Evolutionary conservation across 2,888 invertebrate genomes (phyloP), one percentile per base, ranked within the genome.

Genomic region (Volucella inflata): DNA sequence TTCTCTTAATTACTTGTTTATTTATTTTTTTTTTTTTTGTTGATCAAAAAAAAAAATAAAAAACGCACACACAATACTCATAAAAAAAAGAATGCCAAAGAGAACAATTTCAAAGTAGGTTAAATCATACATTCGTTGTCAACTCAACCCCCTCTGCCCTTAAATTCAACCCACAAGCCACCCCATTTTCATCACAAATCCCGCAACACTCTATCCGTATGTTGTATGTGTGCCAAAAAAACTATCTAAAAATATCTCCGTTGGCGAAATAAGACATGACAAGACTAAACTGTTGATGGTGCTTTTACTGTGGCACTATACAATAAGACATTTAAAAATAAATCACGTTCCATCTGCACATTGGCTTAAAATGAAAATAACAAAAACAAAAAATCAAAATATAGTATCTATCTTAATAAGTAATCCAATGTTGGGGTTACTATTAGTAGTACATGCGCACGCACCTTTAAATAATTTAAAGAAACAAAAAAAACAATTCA

Each of bases 381-480:
- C 4, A 30, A 30, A 6, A n/a, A n/a, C n/a, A n/a, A 30, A 30
- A 30, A 30, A 6, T 30, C 59, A 21, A 75, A 44, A 16, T 48
- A 55, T n/a, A 48, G 36, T 68, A 60, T 77, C 48, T 70, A 40
- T 16, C 30, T 8, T 16, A 8, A 21, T 0, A 16, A 3, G 50
- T 51, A 30, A 21, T 14, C 44, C 17, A 6, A 21, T 12, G 42
- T 51, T 44, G 48, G 48, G 62, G 21, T 70, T 65, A 64, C 50
- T 81, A 30, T 30, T 30, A 30, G 30, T 30, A 30, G 62, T 62
- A 46, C 62, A 74, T 84, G 84, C 84, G 84, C 80, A 84, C 80
- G 84, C 84, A 84, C 53, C 75, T 75, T 84, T 84, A 59, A 84
- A 84, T 79, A 65, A 83, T 84, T 84, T 57, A 70, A 68, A 76